These are phyloP conservation scores for Sphinx pinastri DNA, from an alignment of 2,888 invertebrate species.

Conservation along the genomic window DNA sequence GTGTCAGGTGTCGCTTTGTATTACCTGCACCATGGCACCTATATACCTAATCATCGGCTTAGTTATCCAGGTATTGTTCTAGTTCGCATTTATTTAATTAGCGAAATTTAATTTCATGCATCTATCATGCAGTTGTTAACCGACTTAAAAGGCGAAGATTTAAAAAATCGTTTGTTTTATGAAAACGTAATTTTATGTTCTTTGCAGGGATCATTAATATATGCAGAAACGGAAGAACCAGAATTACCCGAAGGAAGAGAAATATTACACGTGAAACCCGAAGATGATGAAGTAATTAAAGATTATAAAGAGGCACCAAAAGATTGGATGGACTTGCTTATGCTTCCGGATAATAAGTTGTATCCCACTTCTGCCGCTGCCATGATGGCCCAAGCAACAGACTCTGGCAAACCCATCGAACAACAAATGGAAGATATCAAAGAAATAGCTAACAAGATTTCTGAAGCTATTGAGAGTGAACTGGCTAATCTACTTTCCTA, in stretches of 20 bases:
- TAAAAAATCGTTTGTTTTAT: neutral
- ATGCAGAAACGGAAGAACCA: constrained; percentile 44
- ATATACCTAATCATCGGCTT: constrained; percentile 63
- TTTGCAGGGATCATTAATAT: constrained; percentile 59
- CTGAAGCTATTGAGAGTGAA: constrained; percentile 63
- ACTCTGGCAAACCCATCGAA: constrained; percentile 63
- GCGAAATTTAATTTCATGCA: constrained; percentile 24
- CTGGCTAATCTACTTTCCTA: constrained; percentile 64
- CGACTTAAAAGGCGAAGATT: neutral
- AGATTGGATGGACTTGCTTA: constrained; percentile 65
- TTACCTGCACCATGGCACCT: constrained; percentile 61
- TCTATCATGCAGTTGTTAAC: constrained; percentile 5
- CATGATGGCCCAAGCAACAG: constrained; percentile 64
- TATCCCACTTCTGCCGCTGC: constrained; percentile 61
- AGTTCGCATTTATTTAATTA: constrained; percentile 18
- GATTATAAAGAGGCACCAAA: constrained; percentile 49
- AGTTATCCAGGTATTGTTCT: constrained; percentile 65
- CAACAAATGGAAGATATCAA: constrained; percentile 73
- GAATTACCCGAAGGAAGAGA: constrained; percentile 42
- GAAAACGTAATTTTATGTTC: constrained; percentile 25
- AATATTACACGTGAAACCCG: constrained; percentile 41
- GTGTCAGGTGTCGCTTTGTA: constrained; percentile 40
- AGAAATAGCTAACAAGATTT: constrained; percentile 64
- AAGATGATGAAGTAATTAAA: constrained; percentile 45
- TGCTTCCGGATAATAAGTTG: constrained; percentile 46